A percentile compares a stretch with the other conserved stretches of the same genome.
phyloP scores from a whole-genome alignment of 2,113 vertebrate species.

The Oryzias javanicus region DNA sequence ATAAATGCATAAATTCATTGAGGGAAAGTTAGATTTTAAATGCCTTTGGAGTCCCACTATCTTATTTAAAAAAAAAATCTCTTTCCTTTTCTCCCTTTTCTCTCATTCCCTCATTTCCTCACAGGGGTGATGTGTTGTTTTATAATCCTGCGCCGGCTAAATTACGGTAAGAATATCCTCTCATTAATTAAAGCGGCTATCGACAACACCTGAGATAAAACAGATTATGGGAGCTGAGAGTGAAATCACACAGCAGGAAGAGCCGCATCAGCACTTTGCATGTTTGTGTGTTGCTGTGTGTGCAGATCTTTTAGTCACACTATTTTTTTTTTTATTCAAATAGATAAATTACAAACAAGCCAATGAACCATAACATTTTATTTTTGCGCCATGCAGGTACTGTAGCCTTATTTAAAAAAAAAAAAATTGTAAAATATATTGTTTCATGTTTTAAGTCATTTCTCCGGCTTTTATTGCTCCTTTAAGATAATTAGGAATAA shows the following conservation, averaged over 20 bases:
- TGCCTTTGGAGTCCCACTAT: constrained; percentile 10
- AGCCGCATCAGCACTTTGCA: constrained; percentile 65
- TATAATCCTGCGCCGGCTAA: constrained; percentile 67
- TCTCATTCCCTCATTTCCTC: constrained; percentile 40
- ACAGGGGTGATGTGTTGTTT: constrained; percentile 67
- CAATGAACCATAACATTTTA: no score
- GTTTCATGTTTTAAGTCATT: no score
- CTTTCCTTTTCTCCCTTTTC: constrained; percentile 1
- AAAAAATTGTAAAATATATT: no score
- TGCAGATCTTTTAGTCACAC: no score
- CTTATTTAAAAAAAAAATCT: not conserved
- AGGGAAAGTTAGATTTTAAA: constrained; percentile 3
- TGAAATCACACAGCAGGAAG: constrained; percentile 63
- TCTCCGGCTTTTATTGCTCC: not conserved
- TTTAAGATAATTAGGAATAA: no score
- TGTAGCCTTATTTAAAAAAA: no score
- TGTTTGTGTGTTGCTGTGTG: constrained; percentile 20
- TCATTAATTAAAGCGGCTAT: constrained; percentile 78
- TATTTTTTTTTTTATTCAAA: no score
- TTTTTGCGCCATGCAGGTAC: no score
- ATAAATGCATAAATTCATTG: no score
- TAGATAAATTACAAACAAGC: no score
- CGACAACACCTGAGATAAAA: constrained; percentile 77
- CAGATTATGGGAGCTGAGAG: constrained; percentile 71
- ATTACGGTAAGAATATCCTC: constrained; percentile 74